A percentile compares a stretch with the other conserved stretches of the same genome.
phyloP scores from a whole-genome alignment of 2,113 vertebrate genomes.

The Campylorhamphus procurvoides region DNA sequence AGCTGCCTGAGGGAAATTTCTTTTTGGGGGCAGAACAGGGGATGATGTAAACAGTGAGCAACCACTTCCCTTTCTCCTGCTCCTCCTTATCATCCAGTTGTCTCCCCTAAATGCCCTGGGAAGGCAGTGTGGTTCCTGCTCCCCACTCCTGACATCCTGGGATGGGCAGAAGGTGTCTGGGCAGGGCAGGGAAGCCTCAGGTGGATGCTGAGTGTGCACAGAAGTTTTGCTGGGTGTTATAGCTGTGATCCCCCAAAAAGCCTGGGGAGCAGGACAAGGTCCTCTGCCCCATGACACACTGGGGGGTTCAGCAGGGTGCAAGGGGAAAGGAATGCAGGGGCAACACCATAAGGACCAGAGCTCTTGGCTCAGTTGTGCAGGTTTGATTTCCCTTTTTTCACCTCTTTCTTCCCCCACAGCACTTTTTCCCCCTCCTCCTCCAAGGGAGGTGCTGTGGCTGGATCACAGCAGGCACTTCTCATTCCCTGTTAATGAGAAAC shows the following conservation, averaged over 20 bases:
- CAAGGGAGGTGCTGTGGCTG: constrained; percentile 11
- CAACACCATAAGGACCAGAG: background rate
- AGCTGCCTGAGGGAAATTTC: background rate
- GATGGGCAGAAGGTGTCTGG: background rate
- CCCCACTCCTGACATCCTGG: accelerated
- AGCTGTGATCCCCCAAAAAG: background rate
- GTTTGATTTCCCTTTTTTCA: background rate
- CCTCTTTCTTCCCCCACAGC: background rate
- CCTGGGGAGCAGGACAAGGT: background rate
- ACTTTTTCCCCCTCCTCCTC: background rate
- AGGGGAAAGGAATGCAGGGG: background rate
- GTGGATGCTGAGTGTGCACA: accelerated
- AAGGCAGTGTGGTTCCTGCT: background rate
- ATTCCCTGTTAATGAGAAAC: constrained; percentile 80
- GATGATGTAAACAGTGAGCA: background rate
- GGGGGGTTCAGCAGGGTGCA: background rate
- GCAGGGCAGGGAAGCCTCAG: background rate
- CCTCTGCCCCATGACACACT: accelerated
- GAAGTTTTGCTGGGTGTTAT: accelerated
- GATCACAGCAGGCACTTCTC: constrained; percentile 32
- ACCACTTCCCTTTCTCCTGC: background rate
- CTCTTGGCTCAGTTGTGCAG: background rate
- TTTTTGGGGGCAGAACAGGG: background rate
- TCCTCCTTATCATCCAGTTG: background rate
- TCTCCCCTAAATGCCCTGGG: background rate